Evolutionary conservation across 2,888 invertebrate species (phyloP), one percentile per base, ranked within the genome.

Genomic region (Gnatocerus cornutus): DNA sequence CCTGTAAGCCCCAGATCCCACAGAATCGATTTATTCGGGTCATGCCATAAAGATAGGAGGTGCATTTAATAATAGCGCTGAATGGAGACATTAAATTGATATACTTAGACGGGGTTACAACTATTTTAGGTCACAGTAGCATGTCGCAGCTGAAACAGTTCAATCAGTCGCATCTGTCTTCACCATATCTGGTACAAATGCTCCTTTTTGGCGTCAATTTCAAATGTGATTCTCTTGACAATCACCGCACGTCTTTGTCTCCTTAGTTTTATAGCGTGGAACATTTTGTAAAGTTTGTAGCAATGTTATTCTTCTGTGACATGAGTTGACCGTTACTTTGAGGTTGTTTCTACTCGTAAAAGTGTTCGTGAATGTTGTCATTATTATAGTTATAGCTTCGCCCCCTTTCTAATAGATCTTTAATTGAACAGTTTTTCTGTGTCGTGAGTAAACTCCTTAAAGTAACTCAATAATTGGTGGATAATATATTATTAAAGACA

Each of bases 401-500:
- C n/a, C 37, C 9, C 37, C 37, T 12, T 41, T 41, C 41, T 41
- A 41, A n/a, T 41, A 3, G 12, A 12, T 41, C 7, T 12, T 41
- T 41, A 12, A 41, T 12, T 12, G 41, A 41, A 10, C 5, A 41
- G 9, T 41, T 41, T 41, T 41, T 41, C 12, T 12, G n/a, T 41
- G 41, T 6, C 41, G 41, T 41, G 41, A 10, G 2, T 12, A 41
- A 13, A 12, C 41, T 41, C 12, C 12, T 39, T 39, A 39, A 39
- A n/a, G 39, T 39, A 39, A n/a, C 9, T n/a, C 37, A 37, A 37
- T 37, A 37, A 37, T 37, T 37, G n/a, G 2, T 37, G 6, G 37
- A 37, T 37, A 37, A 37, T 37, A 37, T 37, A 41, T 12, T 41
- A 41, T n/a, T 41, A 41, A 41, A 41, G 12, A 12, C n/a, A 7